Evolutionary conservation across 2,797 vertebrate genomes (phyloP).

Genomic region (Pelobates cultripes): DNA sequence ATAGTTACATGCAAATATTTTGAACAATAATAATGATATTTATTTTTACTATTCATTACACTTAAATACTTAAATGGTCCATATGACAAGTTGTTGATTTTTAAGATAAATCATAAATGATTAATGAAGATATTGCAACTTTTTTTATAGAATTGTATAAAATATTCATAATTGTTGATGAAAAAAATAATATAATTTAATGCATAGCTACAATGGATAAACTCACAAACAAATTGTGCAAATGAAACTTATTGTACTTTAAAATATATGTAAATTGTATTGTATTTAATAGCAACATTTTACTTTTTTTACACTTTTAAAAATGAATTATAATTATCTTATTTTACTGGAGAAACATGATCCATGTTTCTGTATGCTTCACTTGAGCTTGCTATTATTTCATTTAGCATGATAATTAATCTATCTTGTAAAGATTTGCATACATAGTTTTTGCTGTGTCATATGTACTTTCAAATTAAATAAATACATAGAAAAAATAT

Average conservation of each 20-base stretch:
- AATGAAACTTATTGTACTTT: not conserved
- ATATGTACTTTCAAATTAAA: not conserved
- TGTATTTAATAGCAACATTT: not conserved
- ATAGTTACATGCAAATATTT: too few relatives aligned
- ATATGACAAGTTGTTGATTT: too few relatives aligned
- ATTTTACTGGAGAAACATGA: not conserved
- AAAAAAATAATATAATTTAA: not conserved
- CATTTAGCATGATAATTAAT: conserved; percentile 22
- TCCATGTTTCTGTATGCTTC: conserved; percentile 8
- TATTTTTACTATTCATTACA: too few relatives aligned
- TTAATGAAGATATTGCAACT: too few relatives aligned
- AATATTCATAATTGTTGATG: too few relatives aligned
- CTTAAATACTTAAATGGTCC: too few relatives aligned
- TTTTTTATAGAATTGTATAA: too few relatives aligned
- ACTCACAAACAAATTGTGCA: not conserved
- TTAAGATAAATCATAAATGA: too few relatives aligned
- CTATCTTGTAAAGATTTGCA: conserved; percentile 18
- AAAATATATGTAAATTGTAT: conserved; percentile 12
- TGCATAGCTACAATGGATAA: not conserved
- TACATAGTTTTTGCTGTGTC: not conserved
- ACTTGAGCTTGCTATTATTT: conserved; percentile 25
- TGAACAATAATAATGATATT: too few relatives aligned
- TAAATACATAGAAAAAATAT: not conserved
- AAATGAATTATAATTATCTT: conserved; percentile 18
- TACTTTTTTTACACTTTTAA: not conserved